Base-by-base conservation (phyloP, 2,113 vertebrate genomes). In the Mormyrus iriodes region DNA sequence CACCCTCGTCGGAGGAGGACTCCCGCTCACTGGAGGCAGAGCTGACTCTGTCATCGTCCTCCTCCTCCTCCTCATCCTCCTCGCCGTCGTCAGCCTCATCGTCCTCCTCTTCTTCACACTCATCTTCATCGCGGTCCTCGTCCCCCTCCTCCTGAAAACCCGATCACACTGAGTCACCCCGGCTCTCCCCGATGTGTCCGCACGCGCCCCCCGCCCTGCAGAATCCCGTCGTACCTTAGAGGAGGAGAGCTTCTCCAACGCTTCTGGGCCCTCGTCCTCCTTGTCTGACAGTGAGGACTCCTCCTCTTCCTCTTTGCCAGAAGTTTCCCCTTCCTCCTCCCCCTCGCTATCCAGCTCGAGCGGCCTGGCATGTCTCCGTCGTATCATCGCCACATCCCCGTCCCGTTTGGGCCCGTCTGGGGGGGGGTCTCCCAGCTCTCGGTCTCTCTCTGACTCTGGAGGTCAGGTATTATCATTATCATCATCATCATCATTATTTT, bases 271-370 rank as follows among this genome's bases (percentile, higher is more conserved):
- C 17, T 94, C 94, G 69, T 90, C 91, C 24, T 94, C 94, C 2
- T 96, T 95, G 79, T 96, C 95, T 0, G 96, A 95, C 48, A 48
- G 89, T 0, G 19, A 87, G 3, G 27, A 86, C 49, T 86, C 49
- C 21, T 86, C 85, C 79, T 93, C 89, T 93, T 96, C 92, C 1
- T 95, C 94, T 89, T 96, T 96, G 90, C 87, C 92, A 89, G 93
- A 94, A 2, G 92, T 94, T 42, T 96, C 95, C 86, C 96, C 96
- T 44, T 96, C 96, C 55, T 97, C 95, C 49, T 96, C 97, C 5
- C 97, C 97, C 4, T 98, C 97, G 0, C 98, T 99, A 93, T 99
- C 98, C 0, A 99, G 96, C 88, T 95, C 96, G 88, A 97, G 90
- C 0, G 98, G 98, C 90, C 97, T 96, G 0, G 96, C 96, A 0